These are phyloP conservation scores for Stenchaetothrips biformis DNA, from an alignment of 2,888 invertebrate genomes.

Conservation along the genomic window DNA sequence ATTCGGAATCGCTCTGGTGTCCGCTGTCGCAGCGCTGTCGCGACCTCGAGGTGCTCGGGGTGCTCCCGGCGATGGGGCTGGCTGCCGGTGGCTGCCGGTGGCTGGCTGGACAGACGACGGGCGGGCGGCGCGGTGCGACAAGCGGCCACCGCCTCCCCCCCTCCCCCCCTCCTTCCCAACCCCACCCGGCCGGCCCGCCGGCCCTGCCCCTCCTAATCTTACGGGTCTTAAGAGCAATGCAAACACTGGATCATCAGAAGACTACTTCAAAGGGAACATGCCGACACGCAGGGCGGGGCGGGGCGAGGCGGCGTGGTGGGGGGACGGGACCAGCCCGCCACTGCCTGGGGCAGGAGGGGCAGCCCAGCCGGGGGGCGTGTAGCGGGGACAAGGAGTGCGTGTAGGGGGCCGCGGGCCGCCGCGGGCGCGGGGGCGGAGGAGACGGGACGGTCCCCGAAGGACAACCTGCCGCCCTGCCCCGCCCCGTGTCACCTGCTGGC, in stretches of 20 bases:
- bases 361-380: background rate
- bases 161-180: background rate
- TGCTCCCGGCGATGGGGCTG: too few relatives aligned
- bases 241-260: constrained; percentile 18
- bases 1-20: too few relatives aligned
- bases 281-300: background rate
- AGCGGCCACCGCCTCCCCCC: background rate
- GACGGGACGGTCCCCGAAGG: background rate
- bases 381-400: background rate
- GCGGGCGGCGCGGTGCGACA: too few relatives aligned
- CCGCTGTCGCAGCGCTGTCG: too few relatives aligned
- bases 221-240: constrained; percentile 20
- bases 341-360: background rate
- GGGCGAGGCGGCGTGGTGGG: too few relatives aligned
- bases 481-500: background rate
- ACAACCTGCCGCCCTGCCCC: background rate
- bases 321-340: background rate
- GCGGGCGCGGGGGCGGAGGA: background rate
- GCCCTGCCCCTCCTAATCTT: background rate
- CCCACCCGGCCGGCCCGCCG: too few relatives aligned
- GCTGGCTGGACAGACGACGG: too few relatives aligned
- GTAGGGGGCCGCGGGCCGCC: background rate
- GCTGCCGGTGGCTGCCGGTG: too few relatives aligned
- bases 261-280: constrained; percentile 17
- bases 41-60: too few relatives aligned